phyloP scores from a whole-genome alignment of 2,797 vertebrate genomes.

The Rhabdophis nuchalis region DNA sequence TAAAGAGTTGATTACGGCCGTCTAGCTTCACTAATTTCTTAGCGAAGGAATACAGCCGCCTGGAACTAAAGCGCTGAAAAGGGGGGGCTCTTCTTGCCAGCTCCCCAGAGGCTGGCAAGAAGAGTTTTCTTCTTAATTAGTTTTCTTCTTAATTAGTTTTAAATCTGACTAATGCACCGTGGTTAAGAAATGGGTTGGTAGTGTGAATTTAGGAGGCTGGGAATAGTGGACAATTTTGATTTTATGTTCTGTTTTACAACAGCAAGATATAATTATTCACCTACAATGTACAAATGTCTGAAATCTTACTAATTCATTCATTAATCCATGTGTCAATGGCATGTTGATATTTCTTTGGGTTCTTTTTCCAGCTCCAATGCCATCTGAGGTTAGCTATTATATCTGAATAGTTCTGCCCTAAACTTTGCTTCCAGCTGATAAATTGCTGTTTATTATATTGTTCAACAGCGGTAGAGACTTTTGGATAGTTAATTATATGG shows the following conservation, averaged over 20 bases:
- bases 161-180: background rate
- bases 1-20: too few relatives aligned
- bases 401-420: conserved; percentile 83
- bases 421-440: conserved; percentile 76
- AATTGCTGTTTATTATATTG: conserved; percentile 88
- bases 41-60: too few relatives aligned
- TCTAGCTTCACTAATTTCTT: too few relatives aligned
- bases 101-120: too few relatives aligned
- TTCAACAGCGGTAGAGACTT: conserved; percentile 82
- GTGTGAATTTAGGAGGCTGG: background rate
- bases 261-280: background rate
- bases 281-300: background rate
- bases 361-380: conserved; percentile 87
- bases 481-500: conserved; percentile 82
- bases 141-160: background rate
- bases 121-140: too few relatives aligned
- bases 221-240: background rate
- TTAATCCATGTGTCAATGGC: conserved; percentile 83
- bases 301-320: background rate
- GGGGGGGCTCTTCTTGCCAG: too few relatives aligned
- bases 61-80: too few relatives aligned
- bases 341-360: conserved; percentile 72
- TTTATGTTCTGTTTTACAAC: background rate
- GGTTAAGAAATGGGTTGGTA: background rate
- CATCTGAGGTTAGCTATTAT: conserved; percentile 88